Conservation (phyloP, 2,113 vertebrate genomes). For the Hydrochoerus hydrochaeris region DNA sequence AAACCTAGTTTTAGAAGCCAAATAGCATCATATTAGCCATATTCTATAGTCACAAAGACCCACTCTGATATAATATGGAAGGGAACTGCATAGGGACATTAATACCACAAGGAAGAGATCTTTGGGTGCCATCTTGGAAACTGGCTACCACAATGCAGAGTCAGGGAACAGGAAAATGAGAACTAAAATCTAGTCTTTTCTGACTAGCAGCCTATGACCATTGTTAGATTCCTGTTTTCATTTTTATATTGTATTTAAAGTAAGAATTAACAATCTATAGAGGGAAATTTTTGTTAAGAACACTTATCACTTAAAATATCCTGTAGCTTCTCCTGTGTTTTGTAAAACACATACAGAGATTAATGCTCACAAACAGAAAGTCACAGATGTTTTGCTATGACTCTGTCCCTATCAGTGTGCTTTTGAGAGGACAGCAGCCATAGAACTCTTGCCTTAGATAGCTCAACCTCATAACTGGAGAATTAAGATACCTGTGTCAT, state of each 20-base stretch:
- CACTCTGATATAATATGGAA: not conserved
- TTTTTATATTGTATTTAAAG: constrained; percentile 14
- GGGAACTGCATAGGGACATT: not conserved
- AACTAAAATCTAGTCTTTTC: not conserved
- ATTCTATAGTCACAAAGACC: not conserved
- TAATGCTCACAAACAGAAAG: not conserved
- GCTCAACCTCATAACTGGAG: not conserved
- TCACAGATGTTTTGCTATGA: not conserved
- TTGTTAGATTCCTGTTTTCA: not conserved
- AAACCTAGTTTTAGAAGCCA: not conserved
- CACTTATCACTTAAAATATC: not conserved
- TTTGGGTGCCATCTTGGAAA: not conserved
- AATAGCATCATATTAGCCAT: not conserved
- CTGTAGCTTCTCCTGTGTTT: not conserved
- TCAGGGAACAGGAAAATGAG: not conserved
- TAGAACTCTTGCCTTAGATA: constrained; percentile 15
- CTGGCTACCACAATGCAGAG: not conserved
- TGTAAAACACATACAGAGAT: not conserved
- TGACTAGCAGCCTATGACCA: not conserved
- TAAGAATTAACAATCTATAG: not conserved
- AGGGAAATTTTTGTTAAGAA: not conserved
- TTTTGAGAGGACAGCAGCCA: not conserved
- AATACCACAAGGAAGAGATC: not conserved
- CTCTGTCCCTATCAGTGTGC: not conserved
- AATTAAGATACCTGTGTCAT: constrained; percentile 44